These are phyloP conservation scores for Noctua janthina DNA, from an alignment of 2,888 invertebrate species.

Conservation along the genomic window DNA sequence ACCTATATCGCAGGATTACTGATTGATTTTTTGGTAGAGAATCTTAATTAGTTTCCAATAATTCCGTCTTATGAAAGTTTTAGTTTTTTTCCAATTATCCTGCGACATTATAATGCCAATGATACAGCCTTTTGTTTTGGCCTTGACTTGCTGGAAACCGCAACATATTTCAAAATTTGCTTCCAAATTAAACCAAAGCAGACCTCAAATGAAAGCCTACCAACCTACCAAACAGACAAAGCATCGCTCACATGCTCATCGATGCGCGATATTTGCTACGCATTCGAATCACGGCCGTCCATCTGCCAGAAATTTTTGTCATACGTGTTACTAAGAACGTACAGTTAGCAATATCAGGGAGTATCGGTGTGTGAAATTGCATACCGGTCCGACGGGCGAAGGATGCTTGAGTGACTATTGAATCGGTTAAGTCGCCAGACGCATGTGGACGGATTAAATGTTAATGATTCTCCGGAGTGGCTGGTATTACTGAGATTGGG, in stretches of 20 bases:
- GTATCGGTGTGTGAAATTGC: constrained; percentile 84
- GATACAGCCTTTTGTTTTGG: neutral
- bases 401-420: constrained; percentile 68
- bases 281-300: constrained; percentile 62
- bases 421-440: constrained; percentile 64
- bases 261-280: constrained; percentile 60
- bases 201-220: neutral
- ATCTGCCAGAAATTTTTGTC: constrained; percentile 70
- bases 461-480: constrained; percentile 44
- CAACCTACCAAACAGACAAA: constrained; percentile 28
- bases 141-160: neutral
- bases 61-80: neutral
- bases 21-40: neutral
- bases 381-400: constrained; percentile 71
- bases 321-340: constrained; percentile 70
- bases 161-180: neutral
- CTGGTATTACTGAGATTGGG: constrained; percentile 26
- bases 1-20: neutral
- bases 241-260: constrained; percentile 48
- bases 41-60: neutral
- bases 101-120: neutral
- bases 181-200: neutral
- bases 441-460: constrained; percentile 58
- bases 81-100: neutral
- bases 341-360: constrained; percentile 79